Evolutionary conservation across 1,140 invertebrate species (phyloP), one percentile per base, ranked within the genome.

Genomic region (Meteorus sp.): DNA sequence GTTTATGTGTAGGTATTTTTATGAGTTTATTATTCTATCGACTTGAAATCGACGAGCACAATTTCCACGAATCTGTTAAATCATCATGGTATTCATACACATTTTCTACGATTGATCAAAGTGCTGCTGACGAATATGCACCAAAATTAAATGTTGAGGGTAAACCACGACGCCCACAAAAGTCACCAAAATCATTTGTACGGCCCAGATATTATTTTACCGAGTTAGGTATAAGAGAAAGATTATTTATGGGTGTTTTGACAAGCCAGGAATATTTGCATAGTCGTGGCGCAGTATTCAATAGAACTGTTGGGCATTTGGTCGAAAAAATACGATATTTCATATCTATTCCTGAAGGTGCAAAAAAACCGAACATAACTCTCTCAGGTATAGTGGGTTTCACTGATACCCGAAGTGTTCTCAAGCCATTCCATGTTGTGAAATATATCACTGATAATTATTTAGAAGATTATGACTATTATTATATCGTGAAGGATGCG

Each of bases 371-470:
- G 1, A 88, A 88, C 63, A 85, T 88, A 20, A 84, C 85, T 37
- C 73, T 90, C n/a, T 84, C 88, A 39, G 89, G 89, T 59, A 88
- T 92, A 51, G 88, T 92, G 2, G 89, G 88, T 0, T 93, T 94
- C 67, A 90, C 89, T 0, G 91, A 93, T 65, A 88, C 87, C 0
- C 81, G 87, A 52, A 84, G 84, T 60, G 86, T 88, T 65, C 78
- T 91, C 2, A 86, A 89, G 66, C 88, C 90, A 1, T 92, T 92
- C 74, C 90, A 95, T 69, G 85, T 91, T 3, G 80, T 98, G 20
- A 94, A 95, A 72, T 96, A 97, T 69, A 86, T 97, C 4, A 86
- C 86, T 13, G 93, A 95, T 59, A 93, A 94, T 72, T 95, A 91
- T 78, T 73, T 91, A 7, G 88, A 94, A 52, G 89, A 91, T 59